Base-by-base conservation (phyloP, 2,113 vertebrate genomes). In the Nibea albiflora region DNA sequence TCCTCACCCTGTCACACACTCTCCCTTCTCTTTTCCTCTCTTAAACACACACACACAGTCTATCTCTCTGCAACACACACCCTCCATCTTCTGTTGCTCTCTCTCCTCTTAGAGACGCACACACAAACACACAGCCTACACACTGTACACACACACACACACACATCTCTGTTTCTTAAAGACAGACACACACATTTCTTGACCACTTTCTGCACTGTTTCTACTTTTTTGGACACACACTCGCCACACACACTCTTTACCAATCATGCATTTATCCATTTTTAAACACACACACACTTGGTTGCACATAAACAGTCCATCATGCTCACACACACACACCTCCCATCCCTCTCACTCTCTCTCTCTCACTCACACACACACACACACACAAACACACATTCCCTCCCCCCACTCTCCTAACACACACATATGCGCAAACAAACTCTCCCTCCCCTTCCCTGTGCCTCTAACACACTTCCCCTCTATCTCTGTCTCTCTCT, bases 401-500 rank as follows among this genome's bases (percentile, higher is more conserved):
- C 90, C 86, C 82, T 89, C 90, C 89, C 35, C 90, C 84, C 89
- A 87, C 86, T 84, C 81, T 74, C 78, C 75, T n/a, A 81, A 90
- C 90, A 89, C 91, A 92, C 89, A 89, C 85, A 22, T 78, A 88
- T 81, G 84, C 77, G 73, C 92, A 90, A 82, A 92, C 85, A 90
- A 92, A 91, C 91, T 78, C 81, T 85, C 77, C 90, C 90, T 90
- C 92, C 89, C 87, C 90, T 89, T 87, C 88, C 81, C 75, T 86
- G 86, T 87, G 81, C 85, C 85, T 89, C 91, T 88, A 88, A 93
- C 92, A 93, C 92, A 92, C 90, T 91, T 90, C 87, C 90, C 80
- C 76, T 90, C 92, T 90, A 85, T 92, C 91, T 91, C 63, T 90
- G 10, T 88, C 70, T 80, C 80, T 76, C 70, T 42, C 71, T 14